Evolutionary conservation across 30 jellyfish, hydroid and myxozoan genomes (phyloP).

Genomic region (Morbakka virulenta): DNA sequence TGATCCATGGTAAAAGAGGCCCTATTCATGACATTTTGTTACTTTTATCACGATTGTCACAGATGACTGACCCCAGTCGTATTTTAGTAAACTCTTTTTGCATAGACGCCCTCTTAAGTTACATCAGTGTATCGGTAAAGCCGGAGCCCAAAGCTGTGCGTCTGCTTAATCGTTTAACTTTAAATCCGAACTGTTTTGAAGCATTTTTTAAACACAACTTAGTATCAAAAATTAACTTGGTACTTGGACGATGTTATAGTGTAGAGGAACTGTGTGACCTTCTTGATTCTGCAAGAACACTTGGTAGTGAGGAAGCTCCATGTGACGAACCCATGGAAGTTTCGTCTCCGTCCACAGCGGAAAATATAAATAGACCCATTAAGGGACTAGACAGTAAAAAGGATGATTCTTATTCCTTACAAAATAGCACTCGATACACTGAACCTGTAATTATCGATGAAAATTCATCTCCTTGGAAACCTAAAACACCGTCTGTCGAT

Average conservation of each 20-base stretch:
- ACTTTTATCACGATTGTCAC: conserved; percentile 73
- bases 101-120: conserved; percentile 41
- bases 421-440: neutral
- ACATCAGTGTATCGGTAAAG: conserved; percentile 19
- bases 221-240: conserved; percentile 55
- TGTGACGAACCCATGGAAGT: neutral
- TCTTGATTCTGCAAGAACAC: conserved; percentile 9
- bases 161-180: conserved; percentile 45
- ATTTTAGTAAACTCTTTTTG: conserved; percentile 57
- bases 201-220: conserved; percentile 39
- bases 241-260: conserved; percentile 54
- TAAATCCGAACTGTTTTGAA: conserved; percentile 76
- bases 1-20: conserved; percentile 86
- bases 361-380: neutral
- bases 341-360: neutral
- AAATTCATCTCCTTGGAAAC: neutral
- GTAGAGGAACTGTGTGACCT: conserved; percentile 18
- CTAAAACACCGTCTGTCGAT: conserved; percentile 35
- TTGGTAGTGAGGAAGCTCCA: neutral
- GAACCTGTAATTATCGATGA: neutral
- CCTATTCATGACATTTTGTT: conserved; percentile 78
- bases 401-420: neutral
- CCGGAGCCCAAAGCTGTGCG: conserved; percentile 71
- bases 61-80: conserved; percentile 67
- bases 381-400: neutral